Percentiles rank a stretch among this genome's conserved stretches.
These are phyloP conservation scores for Tillus elongatus DNA, from an alignment of 2,888 invertebrate genomes.

Conservation along the genomic window DNA sequence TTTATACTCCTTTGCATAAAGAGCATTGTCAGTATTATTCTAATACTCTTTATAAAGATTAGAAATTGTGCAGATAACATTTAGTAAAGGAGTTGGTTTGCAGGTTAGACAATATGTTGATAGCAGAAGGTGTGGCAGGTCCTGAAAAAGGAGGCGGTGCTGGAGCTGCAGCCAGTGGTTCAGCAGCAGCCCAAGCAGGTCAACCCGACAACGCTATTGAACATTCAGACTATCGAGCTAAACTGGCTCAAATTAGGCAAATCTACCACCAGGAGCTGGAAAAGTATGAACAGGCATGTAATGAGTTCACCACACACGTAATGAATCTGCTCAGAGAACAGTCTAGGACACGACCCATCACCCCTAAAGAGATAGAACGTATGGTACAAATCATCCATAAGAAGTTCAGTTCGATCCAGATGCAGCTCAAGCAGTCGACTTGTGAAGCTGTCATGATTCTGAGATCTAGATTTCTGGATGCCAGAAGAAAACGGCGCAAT, in stretches of 20 bases:
- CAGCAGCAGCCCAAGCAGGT: conserved; percentile 66
- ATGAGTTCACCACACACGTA: conserved; percentile 99
- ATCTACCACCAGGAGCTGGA: conserved; percentile 99
- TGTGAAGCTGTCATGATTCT: conserved; percentile 99
- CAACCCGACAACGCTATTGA: conserved; percentile 93
- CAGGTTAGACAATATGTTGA: conserved; percentile 98
- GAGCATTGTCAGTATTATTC: too few species aligned
- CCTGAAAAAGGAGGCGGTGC: conserved; percentile 89
- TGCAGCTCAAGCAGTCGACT: conserved; percentile 98
- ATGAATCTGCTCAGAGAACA: conserved; percentile 95
- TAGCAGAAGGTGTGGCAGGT: conserved; percentile 95
- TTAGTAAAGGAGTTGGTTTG: too few species aligned
- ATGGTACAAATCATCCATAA: conserved; percentile 99
- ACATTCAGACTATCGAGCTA: conserved; percentile 98
- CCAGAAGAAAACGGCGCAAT: conserved; percentile 87
- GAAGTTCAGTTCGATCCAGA: conserved; percentile 95
- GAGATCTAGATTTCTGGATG: conserved; percentile 72
- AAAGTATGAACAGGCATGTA: conserved; percentile 99
- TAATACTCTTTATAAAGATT: too few species aligned
- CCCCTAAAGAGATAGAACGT: conserved; percentile 97
- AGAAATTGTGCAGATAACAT: too few species aligned
- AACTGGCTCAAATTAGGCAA: conserved; percentile 95
- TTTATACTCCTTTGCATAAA: too few species aligned
- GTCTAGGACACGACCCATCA: conserved; percentile 94
- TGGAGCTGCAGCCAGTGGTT: conserved; percentile 82